Conservation (phyloP, 2,888 invertebrate genomes). For the Drosophila colorata region DNA sequence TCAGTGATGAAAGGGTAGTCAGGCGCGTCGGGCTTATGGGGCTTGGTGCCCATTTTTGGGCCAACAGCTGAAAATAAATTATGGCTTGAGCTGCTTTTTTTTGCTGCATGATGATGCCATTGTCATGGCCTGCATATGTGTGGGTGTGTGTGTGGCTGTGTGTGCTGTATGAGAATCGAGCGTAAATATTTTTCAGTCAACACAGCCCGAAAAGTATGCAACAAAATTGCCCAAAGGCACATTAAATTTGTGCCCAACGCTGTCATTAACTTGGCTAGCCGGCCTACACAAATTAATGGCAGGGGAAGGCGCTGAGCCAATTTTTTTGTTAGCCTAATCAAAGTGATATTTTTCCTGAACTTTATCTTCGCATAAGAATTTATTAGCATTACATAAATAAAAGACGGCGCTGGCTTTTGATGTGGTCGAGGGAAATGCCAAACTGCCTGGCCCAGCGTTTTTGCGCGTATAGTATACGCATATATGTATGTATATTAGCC, state of each 20-base stretch:
- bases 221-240: slow-evolving; percentile 37
- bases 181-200: slow-evolving; percentile 40
- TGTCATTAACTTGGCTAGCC: slow-evolving; percentile 54
- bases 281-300: slow-evolving; percentile 16
- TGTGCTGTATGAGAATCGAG: slow-evolving; percentile 32
- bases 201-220: slow-evolving; percentile 57
- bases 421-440: slow-evolving; percentile 28
- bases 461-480: background rate
- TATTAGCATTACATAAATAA: slow-evolving; percentile 39
- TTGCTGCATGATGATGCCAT: slow-evolving; percentile 41
- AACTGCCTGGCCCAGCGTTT: slow-evolving; percentile 15
- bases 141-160: slow-evolving; percentile 8
- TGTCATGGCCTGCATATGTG: slow-evolving; percentile 16
- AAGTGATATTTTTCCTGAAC: slow-evolving; percentile 25
- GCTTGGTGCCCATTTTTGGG: slow-evolving; percentile 27
- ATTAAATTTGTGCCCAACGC: slow-evolving; percentile 37
- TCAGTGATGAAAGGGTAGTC: slow-evolving; percentile 74
- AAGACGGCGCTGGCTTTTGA: slow-evolving; percentile 8
- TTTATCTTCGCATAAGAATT: slow-evolving; percentile 13
- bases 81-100: slow-evolving; percentile 34
- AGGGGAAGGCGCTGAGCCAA: background rate
- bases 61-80: slow-evolving; percentile 65
- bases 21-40: slow-evolving; percentile 59
- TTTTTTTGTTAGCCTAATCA: slow-evolving; percentile 28
- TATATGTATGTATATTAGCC: background rate